Percentiles rank a stretch among this genome's conserved stretches.
These are phyloP conservation scores for Chlorodrepanis virens DNA, from an alignment of 2,113 vertebrate genomes.

Conservation along the genomic window DNA sequence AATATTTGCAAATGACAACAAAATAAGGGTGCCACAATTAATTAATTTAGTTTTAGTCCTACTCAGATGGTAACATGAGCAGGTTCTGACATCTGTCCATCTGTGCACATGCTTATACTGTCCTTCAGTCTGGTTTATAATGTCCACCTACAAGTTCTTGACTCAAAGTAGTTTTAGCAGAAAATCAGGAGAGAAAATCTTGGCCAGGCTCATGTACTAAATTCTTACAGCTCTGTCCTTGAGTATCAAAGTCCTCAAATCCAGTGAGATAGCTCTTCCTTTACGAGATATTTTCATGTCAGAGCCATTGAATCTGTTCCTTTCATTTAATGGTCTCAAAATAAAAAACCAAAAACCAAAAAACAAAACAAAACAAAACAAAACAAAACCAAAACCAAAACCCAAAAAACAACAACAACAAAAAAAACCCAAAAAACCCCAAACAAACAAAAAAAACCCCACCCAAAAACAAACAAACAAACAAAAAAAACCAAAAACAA, in stretches of 20 bases:
- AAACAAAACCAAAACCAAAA: not conserved
- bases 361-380: no score
- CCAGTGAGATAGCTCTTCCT: not conserved
- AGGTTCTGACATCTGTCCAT: not conserved
- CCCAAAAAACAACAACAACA: not conserved
- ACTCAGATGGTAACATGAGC: not conserved
- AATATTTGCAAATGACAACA: not conserved
- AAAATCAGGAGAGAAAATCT: not conserved
- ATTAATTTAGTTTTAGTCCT: not conserved
- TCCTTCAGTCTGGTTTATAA: not conserved
- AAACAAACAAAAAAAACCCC: no score
- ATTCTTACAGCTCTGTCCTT: not conserved
- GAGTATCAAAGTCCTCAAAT: not conserved
- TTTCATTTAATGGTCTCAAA: not conserved
- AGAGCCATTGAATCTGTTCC: not conserved
- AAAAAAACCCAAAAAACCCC: not conserved
- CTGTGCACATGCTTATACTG: not conserved
- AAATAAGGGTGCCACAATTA: not conserved
- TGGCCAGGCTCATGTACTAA: not conserved
- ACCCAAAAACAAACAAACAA: not conserved
- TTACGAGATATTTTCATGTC: not conserved
- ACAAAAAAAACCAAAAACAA: not conserved
- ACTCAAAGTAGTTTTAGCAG: not conserved
- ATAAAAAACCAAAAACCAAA: not conserved
- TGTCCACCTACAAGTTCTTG: not conserved